A percentile compares a stretch with the other conserved stretches of the same genome.
Evolutionary conservation across 2,113 vertebrate genomes (phyloP).

Genomic region (Pseudonaja textilis): DNA sequence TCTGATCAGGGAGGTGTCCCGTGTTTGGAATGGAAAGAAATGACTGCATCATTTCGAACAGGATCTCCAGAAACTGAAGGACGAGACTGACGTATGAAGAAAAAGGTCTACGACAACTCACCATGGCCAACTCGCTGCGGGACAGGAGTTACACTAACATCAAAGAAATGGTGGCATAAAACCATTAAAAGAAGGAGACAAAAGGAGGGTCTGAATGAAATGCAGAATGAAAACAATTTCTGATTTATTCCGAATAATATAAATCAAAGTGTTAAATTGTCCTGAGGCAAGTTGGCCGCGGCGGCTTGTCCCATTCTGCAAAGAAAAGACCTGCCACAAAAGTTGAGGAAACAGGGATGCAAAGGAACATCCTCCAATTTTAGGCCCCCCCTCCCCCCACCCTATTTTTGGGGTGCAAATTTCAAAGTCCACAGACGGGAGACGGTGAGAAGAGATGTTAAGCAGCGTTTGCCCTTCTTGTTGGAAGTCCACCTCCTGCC

Average conservation of each 20-base stretch:
- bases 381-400: too few relatives aligned
- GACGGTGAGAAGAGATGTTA: neutral
- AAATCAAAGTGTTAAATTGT: neutral
- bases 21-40: too few relatives aligned
- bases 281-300: neutral
- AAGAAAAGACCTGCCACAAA: neutral
- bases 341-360: neutral
- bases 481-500: slow-evolving; percentile 33
- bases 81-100: too few relatives aligned
- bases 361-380: neutral
- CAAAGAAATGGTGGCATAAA: too few relatives aligned
- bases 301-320: neutral
- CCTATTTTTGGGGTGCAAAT: neutral
- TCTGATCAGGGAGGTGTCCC: too few relatives aligned
- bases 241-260: neutral
- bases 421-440: neutral
- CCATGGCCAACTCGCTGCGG: too few relatives aligned
- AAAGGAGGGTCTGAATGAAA: too few relatives aligned
- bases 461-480: slow-evolving; percentile 39
- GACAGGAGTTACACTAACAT: too few relatives aligned
- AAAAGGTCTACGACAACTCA: too few relatives aligned
- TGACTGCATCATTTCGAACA: too few relatives aligned
- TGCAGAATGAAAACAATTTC: neutral
- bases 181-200: too few relatives aligned
- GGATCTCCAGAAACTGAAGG: too few relatives aligned